Conservation (phyloP, 2,888 invertebrate species). For the Drosophila nigricruria region DNA sequence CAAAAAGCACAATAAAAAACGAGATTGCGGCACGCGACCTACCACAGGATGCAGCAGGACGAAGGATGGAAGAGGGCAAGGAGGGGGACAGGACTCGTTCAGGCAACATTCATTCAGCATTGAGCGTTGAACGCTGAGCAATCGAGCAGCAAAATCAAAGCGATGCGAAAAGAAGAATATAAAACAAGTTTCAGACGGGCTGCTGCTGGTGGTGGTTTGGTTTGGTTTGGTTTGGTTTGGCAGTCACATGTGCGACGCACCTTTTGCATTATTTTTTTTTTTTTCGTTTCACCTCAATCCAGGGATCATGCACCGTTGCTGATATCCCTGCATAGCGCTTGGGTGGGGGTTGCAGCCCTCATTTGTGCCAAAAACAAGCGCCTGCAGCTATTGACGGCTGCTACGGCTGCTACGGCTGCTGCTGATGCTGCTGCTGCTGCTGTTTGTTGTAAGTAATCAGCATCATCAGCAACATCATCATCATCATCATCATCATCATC, state of each 20-base stretch:
- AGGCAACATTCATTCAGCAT: constrained; percentile 16
- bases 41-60: constrained; percentile 67
- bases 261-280: constrained; percentile 57
- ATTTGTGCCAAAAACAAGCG: constrained; percentile 62
- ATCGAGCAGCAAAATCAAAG: constrained; percentile 80
- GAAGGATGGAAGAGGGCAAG: neutral
- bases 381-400: constrained; percentile 71
- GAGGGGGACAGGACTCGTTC: neutral
- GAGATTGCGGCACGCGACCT: constrained; percentile 81
- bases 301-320: constrained; percentile 62
- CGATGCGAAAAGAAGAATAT: constrained; percentile 52
- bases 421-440: constrained; percentile 44
- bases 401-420: constrained; percentile 29
- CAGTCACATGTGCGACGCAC: constrained; percentile 77
- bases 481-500: constrained; percentile 35
- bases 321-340: constrained; percentile 68
- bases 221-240: constrained; percentile 57
- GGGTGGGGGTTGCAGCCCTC: constrained; percentile 76
- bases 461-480: constrained; percentile 72
- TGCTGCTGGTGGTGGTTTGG: constrained; percentile 48
- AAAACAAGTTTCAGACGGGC: constrained; percentile 71
- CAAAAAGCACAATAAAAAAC: constrained; percentile 75
- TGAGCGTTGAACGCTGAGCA: constrained; percentile 55
- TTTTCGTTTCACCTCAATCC: constrained; percentile 74
- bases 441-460: constrained; percentile 74